These are phyloP conservation scores for Heliangelus exortis DNA, from an alignment of 2,797 vertebrate species.

Conservation along the genomic window DNA sequence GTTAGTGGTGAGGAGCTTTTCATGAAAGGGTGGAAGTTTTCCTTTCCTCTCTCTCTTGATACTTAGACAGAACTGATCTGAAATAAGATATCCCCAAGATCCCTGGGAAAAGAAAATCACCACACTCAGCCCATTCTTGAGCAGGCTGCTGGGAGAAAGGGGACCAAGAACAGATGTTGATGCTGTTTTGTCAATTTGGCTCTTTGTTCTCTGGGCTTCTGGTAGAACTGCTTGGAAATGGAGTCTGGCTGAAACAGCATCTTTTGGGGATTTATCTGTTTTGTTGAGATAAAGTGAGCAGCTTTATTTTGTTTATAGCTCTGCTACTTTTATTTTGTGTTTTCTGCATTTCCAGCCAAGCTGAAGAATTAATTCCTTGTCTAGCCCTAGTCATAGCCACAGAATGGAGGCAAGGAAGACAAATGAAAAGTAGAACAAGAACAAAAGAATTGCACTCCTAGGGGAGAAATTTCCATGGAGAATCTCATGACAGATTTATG, in stretches of 20 bases:
- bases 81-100: background rate
- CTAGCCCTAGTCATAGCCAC: background rate
- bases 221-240: background rate
- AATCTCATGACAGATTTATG: background rate
- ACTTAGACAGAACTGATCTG: background rate
- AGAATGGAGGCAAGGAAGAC: background rate
- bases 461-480: background rate
- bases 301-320: background rate
- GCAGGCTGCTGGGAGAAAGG: background rate
- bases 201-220: background rate
- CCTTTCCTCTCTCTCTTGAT: background rate
- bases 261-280: background rate
- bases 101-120: background rate
- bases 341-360: background rate
- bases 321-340: background rate
- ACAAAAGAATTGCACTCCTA: background rate
- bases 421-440: background rate
- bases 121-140: background rate
- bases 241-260: background rate
- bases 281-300: background rate
- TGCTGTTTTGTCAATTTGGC: background rate
- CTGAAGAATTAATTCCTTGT: background rate
- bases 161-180: background rate
- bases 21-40: background rate
- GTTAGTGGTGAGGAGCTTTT: background rate